A percentile compares a stretch with the other conserved stretches of the same genome.
phyloP scores from a whole-genome alignment of 1,140 invertebrate species.

The Catajapyx aquilonaris region DNA sequence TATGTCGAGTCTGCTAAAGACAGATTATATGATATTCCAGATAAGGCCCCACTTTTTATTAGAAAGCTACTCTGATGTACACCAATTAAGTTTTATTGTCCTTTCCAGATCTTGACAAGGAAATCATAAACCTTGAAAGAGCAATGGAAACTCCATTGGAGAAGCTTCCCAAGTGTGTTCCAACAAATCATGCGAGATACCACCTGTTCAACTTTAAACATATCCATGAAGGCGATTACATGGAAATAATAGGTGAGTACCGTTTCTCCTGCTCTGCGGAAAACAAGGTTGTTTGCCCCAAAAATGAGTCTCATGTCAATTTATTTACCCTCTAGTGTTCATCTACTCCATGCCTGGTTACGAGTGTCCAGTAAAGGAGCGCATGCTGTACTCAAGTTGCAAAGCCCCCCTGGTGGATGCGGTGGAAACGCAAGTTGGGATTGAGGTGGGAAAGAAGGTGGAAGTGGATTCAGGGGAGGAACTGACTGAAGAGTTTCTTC shows the following conservation, averaged over 20 bases:
- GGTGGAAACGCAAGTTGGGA: slow-evolving; percentile 36
- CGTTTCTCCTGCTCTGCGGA: slow-evolving; percentile 5
- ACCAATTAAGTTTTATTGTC: slow-evolving; percentile 6
- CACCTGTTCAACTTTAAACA: slow-evolving; percentile 83
- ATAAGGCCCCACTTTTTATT: too few relatives aligned
- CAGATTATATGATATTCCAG: slow-evolving; percentile 1
- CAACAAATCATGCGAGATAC: slow-evolving; percentile 66
- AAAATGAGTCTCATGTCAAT: too few relatives aligned
- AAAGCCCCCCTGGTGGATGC: slow-evolving; percentile 67
- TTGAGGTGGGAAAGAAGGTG: slow-evolving; percentile 72
- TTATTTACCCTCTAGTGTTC: slow-evolving; percentile 52
- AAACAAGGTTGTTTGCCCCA: too few relatives aligned
- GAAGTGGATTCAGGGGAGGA: slow-evolving; percentile 79
- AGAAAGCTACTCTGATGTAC: too few relatives aligned
- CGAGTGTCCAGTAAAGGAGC: slow-evolving; percentile 77
- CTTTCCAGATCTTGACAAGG: slow-evolving; percentile 42
- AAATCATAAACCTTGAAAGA: slow-evolving; percentile 51
- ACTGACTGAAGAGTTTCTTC: slow-evolving; percentile 68
- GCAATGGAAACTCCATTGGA: slow-evolving; percentile 33
- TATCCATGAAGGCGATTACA: slow-evolving; percentile 73
- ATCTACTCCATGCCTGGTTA: slow-evolving; percentile 96
- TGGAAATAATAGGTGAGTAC: slow-evolving; percentile 51
- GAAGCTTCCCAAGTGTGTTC: slow-evolving; percentile 51
- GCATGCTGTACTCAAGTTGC: slow-evolving; percentile 95
- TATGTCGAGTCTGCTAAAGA: too few relatives aligned